These are phyloP conservation scores for Meandrina meandrites DNA, from an alignment of 92 coral and sea anemone species.

Conservation along the genomic window DNA sequence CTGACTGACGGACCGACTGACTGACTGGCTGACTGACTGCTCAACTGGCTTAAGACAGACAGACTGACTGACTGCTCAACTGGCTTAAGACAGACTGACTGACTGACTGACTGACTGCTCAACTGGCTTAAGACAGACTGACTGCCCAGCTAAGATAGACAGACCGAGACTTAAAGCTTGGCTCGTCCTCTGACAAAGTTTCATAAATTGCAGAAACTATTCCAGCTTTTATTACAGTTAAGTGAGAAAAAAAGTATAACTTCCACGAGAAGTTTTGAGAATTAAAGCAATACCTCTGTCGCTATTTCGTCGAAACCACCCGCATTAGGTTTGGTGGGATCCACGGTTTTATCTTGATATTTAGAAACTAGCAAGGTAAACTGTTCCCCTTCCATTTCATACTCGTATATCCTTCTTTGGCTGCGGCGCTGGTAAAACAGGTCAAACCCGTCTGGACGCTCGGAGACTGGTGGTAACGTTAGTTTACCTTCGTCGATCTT, in stretches of 20 bases:
- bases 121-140: too few relatives aligned
- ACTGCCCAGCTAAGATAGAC: too few relatives aligned
- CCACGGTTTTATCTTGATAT: slow-evolving; percentile 26
- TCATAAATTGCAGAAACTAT: not conserved
- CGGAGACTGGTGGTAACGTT: slow-evolving; percentile 26
- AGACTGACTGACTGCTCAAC: not conserved
- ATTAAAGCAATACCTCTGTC: not conserved
- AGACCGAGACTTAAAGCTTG: too few relatives aligned
- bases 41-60: not conserved
- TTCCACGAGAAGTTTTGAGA: not conserved
- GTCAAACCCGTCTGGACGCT: slow-evolving; percentile 53
- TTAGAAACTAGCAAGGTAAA: slow-evolving; percentile 58
- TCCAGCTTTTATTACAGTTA: not conserved
- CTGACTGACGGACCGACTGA: too few relatives aligned
- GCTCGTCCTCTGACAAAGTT: not conserved
- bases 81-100: not conserved
- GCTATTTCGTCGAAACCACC: not conserved
- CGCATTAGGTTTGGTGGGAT: not conserved
- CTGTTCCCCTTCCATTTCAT: slow-evolving; percentile 31
- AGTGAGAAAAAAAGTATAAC: not conserved
- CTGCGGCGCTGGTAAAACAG: slow-evolving; percentile 47
- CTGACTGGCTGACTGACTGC: too few relatives aligned
- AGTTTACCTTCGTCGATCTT: slow-evolving; percentile 20
- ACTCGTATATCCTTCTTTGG: slow-evolving; percentile 38
- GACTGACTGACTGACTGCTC: not conserved